phyloP scores from a whole-genome alignment of 2,113 vertebrate genomes.

The Scytalopus superciliaris region DNA sequence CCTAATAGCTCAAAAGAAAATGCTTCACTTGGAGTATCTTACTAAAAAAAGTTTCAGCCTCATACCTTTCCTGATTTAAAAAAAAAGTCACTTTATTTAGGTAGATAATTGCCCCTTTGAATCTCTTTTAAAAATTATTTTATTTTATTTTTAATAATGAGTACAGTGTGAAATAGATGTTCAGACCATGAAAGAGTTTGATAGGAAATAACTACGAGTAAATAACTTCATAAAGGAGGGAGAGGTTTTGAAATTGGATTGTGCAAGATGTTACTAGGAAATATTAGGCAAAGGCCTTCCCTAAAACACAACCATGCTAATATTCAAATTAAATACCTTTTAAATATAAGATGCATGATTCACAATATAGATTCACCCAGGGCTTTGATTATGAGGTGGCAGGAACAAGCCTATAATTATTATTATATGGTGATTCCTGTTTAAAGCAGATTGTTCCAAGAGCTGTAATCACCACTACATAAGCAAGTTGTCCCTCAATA shows the following conservation, averaged over 20 bases:
- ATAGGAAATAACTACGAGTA: not conserved
- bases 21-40: not conserved
- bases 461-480: not conserved
- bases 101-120: not conserved
- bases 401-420: slow-evolving; percentile 3
- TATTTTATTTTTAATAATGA: not conserved
- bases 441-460: slow-evolving; percentile 6
- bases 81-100: not conserved
- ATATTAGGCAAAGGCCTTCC: not conserved
- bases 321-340: slow-evolving; percentile 24
- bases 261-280: not conserved
- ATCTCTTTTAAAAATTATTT: not conserved
- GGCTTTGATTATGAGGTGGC: slow-evolving; percentile 8
- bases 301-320: not conserved
- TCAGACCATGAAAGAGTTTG: not conserved
- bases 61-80: not conserved
- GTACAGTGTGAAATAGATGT: not conserved
- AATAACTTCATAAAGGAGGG: not conserved
- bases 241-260: not conserved
- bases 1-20: not conserved
- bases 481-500: not conserved
- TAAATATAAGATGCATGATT: not conserved
- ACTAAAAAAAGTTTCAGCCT: not conserved
- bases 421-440: not conserved
- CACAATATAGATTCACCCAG: not conserved